These are phyloP conservation scores for Miniopterus natalensis DNA, from an alignment of 2,113 vertebrate species.

Conservation along the genomic window DNA sequence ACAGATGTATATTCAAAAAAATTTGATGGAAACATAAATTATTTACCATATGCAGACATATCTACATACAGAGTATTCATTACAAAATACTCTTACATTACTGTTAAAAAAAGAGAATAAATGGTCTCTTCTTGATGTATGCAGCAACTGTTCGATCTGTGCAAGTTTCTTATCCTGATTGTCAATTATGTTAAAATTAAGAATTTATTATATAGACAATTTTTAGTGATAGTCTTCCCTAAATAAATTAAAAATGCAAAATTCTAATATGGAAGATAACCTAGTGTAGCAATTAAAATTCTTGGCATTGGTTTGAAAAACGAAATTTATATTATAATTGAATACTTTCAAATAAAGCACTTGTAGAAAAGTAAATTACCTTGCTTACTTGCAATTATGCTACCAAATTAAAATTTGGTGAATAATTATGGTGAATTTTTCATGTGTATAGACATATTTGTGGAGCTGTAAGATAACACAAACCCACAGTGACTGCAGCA, in stretches of 20 bases:
- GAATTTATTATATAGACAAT: background rate
- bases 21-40: background rate
- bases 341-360: slow-evolving; percentile 35
- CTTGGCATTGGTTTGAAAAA: background rate
- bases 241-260: background rate
- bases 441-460: background rate
- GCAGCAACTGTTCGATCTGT: background rate
- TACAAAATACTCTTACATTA: background rate
- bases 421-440: background rate
- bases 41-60: background rate
- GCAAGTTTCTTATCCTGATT: background rate
- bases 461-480: background rate
- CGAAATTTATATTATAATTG: background rate
- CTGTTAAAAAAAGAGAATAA: background rate
- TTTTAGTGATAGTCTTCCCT: background rate
- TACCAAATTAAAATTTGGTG: slow-evolving; percentile 42
- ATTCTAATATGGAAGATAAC: background rate
- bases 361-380: slow-evolving; percentile 24
- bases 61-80: background rate
- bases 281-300: background rate
- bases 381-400: background rate
- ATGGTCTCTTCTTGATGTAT: background rate
- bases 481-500: background rate
- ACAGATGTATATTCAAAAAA: background rate
- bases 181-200: background rate